These are phyloP conservation scores for Thunnus maccoyii DNA, from an alignment of 2,113 vertebrate species.

Conservation along the genomic window DNA sequence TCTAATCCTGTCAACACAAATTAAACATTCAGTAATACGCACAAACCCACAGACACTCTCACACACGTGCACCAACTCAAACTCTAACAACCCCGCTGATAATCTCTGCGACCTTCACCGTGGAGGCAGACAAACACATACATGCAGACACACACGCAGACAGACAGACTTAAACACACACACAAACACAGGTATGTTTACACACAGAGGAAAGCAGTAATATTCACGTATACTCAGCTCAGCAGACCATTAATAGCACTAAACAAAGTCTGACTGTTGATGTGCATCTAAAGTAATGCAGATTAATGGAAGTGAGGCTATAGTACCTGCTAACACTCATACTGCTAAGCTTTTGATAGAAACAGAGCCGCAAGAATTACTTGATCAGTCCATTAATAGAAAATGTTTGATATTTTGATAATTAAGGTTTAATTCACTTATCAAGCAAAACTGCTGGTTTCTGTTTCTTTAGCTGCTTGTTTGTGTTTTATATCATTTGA, in stretches of 20 bases:
- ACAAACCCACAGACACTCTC: conserved; percentile 4
- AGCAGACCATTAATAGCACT: background rate
- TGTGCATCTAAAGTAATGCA: no score
- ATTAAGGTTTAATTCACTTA: no score
- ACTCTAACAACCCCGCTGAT: conserved; percentile 1
- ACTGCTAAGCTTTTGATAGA: no score
- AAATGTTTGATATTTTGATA: background rate
- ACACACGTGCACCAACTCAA: background rate
- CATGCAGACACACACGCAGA: conserved; percentile 19
- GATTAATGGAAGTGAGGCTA: no score
- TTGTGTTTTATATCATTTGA: no score
- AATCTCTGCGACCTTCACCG: conserved; percentile 40
- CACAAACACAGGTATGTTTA: conserved; percentile 5
- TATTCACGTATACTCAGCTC: background rate
- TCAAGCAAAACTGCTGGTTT: no score
- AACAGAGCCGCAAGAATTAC: no score
- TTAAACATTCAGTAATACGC: background rate
- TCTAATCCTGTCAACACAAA: conserved; percentile 2
- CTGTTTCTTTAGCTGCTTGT: no score
- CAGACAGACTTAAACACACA: background rate
- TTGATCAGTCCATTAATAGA: no score
- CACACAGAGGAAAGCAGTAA: background rate
- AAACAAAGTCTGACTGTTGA: no score
- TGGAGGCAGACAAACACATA: background rate
- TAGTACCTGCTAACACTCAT: no score